Conservation (phyloP, 2,797 vertebrate genomes). For the Muraenolepis orangiensis region DNA sequence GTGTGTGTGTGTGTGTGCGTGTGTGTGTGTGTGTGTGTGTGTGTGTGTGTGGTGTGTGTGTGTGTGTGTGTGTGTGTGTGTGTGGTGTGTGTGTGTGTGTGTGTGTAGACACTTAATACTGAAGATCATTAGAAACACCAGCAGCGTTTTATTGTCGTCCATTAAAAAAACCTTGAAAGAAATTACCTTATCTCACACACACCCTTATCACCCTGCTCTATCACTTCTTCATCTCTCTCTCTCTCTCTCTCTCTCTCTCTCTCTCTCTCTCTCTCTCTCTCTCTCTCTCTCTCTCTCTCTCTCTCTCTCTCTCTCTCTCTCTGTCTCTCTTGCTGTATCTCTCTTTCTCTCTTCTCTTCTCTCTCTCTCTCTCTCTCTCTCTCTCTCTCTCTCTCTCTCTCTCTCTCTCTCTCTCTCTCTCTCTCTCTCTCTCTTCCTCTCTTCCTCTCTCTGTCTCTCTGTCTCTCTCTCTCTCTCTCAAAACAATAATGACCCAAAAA, state of each 20-base stretch:
- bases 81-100: neutral
- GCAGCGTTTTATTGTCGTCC: conserved; percentile 48
- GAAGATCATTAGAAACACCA: conserved; percentile 47
- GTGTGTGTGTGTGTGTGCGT: neutral
- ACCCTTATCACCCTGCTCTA: neutral
- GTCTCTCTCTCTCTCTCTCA: too few species aligned
- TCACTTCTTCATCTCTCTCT: neutral
- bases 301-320: too few species aligned
- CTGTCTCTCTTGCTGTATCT: too few species aligned
- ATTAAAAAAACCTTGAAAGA: conserved; percentile 22
- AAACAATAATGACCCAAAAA: neutral
- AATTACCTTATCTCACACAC: neutral
- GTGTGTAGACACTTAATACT: conserved; percentile 47
- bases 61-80: neutral
- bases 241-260: neutral
- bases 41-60: neutral
- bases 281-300: neutral
- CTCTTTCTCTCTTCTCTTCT: too few species aligned
- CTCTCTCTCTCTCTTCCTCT: neutral
- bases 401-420: neutral
- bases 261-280: neutral
- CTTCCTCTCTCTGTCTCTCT: neutral
- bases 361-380: too few species aligned
- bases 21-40: conserved; percentile 1
- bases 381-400: neutral